These are phyloP conservation scores for Clanis bilineata DNA, from an alignment of 2,888 invertebrate species.

Conservation along the genomic window DNA sequence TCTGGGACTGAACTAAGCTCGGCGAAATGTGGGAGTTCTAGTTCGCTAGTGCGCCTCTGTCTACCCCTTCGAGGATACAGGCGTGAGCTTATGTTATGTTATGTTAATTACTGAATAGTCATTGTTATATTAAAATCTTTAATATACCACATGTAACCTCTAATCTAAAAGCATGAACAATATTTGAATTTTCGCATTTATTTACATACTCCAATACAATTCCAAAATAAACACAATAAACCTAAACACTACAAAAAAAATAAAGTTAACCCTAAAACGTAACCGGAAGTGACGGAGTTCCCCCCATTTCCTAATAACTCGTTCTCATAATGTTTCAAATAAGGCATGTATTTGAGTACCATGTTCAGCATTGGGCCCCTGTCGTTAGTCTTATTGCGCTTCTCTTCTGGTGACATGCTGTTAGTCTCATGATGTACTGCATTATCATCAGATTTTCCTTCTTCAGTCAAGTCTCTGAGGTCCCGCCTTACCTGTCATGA, in stretches of 20 bases:
- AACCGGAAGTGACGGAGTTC: background rate
- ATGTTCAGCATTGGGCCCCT: slow-evolving; percentile 54
- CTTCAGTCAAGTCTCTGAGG: slow-evolving; percentile 20
- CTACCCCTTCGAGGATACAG: no score
- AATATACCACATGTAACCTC: no score
- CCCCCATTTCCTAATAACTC: slow-evolving; percentile 32
- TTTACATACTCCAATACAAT: slow-evolving; percentile 1
- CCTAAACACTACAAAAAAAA: background rate
- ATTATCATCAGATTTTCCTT: slow-evolving; percentile 27
- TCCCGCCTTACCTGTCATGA: slow-evolving; percentile 41
- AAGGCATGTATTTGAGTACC: slow-evolving; percentile 61
- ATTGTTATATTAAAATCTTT: no score
- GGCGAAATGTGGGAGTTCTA: no score
- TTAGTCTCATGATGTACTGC: slow-evolving; percentile 16
- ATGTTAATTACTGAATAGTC: no score
- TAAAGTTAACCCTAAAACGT: background rate
- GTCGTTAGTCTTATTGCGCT: slow-evolving; percentile 37
- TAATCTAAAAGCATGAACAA: no score
- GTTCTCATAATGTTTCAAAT: slow-evolving; percentile 55
- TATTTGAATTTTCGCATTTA: slow-evolving; percentile 3
- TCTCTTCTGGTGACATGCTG: slow-evolving; percentile 17
- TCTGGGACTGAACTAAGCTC: no score
- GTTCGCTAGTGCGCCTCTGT: no score
- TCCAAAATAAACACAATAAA: background rate
- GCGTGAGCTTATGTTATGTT: no score